Conservation (phyloP, 2,797 vertebrate genomes). For the Bucorvus abyssinicus region DNA sequence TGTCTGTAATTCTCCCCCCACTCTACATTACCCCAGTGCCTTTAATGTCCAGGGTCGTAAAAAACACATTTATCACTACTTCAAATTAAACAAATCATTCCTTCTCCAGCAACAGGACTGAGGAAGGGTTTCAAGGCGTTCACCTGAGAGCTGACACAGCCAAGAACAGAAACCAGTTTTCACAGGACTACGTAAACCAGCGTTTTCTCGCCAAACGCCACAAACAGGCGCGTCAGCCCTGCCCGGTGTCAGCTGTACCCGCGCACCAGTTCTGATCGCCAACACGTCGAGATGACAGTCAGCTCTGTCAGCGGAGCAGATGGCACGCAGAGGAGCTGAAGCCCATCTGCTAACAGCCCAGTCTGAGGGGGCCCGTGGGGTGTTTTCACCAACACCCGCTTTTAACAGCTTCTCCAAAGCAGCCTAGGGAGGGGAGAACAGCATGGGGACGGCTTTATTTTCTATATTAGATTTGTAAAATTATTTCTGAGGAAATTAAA, state of each 20-base stretch:
- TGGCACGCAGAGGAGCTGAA: conserved; percentile 1
- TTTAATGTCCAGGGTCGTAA: not conserved
- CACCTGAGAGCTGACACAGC: accelerated
- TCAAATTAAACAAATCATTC: not conserved
- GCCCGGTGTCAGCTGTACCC: not conserved
- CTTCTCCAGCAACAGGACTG: accelerated
- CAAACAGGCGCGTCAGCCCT: not conserved
- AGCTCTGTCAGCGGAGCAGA: conserved; percentile 29
- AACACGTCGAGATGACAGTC: not conserved
- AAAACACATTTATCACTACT: not conserved
- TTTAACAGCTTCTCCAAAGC: not conserved
- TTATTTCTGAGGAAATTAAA: not conserved
- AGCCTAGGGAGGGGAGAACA: not conserved
- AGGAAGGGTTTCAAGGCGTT: not conserved
- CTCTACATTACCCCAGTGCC: not conserved
- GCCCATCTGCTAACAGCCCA: conserved; percentile 32
- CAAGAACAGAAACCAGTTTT: accelerated
- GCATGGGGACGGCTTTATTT: not conserved
- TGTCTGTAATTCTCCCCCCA: not conserved
- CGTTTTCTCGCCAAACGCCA: not conserved
- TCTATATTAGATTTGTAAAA: accelerated
- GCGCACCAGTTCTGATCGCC: not conserved
- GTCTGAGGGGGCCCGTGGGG: not conserved
- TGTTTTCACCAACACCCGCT: not conserved
- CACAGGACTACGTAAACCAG: not conserved